Conservation (phyloP, 2,797 vertebrate genomes). For the Phoxinus dragarum region DNA sequence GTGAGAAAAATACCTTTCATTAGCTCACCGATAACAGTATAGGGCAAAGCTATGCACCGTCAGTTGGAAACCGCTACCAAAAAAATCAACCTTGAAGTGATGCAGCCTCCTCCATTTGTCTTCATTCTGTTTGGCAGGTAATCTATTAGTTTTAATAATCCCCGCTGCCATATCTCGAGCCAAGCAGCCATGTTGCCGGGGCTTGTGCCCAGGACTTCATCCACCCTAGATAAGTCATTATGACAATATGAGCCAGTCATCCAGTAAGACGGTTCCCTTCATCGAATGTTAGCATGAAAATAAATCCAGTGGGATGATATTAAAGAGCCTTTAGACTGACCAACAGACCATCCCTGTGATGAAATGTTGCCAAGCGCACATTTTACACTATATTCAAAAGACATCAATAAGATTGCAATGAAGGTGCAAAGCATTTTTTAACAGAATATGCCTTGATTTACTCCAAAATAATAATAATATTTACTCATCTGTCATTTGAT, state of each 20-base stretch:
- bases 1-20: slow-evolving; percentile 48
- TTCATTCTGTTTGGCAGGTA: slow-evolving; percentile 66
- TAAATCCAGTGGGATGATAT: slow-evolving; percentile 42
- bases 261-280: slow-evolving; percentile 30
- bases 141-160: slow-evolving; percentile 66
- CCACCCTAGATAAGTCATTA: slow-evolving; percentile 47
- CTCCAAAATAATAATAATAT: neutral
- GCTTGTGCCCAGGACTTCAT: slow-evolving; percentile 51
- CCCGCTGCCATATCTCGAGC: slow-evolving; percentile 56
- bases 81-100: slow-evolving; percentile 64
- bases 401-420: neutral
- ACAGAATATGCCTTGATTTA: neutral
- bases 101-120: slow-evolving; percentile 62
- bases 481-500: neutral
- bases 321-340: slow-evolving; percentile 12
- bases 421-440: neutral
- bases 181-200: slow-evolving; percentile 46
- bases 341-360: neutral
- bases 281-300: slow-evolving; percentile 34
- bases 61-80: slow-evolving; percentile 36
- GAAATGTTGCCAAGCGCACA: neutral
- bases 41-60: neutral
- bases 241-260: slow-evolving; percentile 41
- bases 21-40: slow-evolving; percentile 36
- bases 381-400: neutral